Conservation (phyloP, 2,888 invertebrate genomes). For the Mechanitis mazaeus region DNA sequence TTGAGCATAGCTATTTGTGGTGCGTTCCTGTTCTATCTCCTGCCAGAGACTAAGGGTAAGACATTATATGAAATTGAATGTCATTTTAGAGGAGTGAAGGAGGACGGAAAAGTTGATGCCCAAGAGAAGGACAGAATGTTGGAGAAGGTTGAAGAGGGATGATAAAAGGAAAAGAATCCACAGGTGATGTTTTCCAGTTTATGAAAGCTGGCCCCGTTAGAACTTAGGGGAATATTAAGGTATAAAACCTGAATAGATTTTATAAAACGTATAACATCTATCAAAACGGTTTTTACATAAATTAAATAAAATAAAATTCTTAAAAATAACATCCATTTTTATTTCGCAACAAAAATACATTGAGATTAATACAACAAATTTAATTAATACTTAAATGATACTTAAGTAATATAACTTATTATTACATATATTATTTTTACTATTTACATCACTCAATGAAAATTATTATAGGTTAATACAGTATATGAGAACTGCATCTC, state of each 20-base stretch:
- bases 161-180: constrained; percentile 34
- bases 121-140: constrained; percentile 58
- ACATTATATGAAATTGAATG: constrained; percentile 82
- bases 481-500: constrained; percentile 59
- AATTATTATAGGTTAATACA: constrained; percentile 42
- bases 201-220: constrained; percentile 41
- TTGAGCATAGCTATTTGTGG: constrained; percentile 73
- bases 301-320: constrained; percentile 5
- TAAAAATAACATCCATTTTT: constrained; percentile 17
- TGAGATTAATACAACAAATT: constrained; percentile 17
- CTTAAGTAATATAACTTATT: constrained; percentile 11
- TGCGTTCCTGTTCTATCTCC: constrained; percentile 72
- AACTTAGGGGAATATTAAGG: constrained; percentile 19
- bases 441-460: constrained; percentile 9
- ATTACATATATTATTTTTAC: constrained; percentile 11
- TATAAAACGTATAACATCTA: too few species aligned
- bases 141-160: constrained; percentile 59
- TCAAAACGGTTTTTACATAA: background rate
- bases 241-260: background rate
- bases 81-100: constrained; percentile 55
- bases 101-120: constrained; percentile 21
- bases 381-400: constrained; percentile 4
- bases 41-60: constrained; percentile 83
- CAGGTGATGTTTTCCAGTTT: constrained; percentile 53
- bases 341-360: constrained; percentile 16